Conservation (phyloP, 2,113 vertebrate genomes). For the Catharus bicknelli region DNA sequence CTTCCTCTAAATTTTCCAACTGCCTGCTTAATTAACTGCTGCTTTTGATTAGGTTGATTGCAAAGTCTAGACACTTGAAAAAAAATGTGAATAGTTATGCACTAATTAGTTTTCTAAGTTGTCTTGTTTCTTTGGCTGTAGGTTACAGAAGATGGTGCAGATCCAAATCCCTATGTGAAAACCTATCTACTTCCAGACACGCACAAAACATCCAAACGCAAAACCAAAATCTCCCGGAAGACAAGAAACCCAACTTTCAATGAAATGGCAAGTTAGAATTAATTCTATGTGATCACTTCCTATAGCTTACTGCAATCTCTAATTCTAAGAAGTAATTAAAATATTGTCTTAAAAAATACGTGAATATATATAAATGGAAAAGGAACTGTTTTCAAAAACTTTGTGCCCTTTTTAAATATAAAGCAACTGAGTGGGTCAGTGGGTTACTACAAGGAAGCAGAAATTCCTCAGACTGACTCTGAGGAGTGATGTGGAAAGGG, state of each 20-base stretch:
- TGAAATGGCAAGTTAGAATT: constrained; percentile 87
- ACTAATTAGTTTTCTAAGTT: background rate
- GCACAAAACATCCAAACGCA: constrained; percentile 95
- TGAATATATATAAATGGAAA: background rate
- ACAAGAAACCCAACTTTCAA: constrained; percentile 98
- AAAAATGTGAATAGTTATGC: background rate
- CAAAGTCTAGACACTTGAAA: background rate
- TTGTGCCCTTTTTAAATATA: background rate
- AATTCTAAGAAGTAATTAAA: background rate
- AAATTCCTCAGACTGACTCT: background rate
- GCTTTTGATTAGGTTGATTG: background rate
- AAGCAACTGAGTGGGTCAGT: background rate
- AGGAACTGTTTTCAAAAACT: background rate
- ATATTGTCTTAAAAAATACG: background rate
- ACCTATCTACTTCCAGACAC: constrained; percentile 95
- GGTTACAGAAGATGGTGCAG: constrained; percentile 93
- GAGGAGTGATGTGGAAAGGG: background rate
- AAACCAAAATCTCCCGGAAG: constrained; percentile 95
- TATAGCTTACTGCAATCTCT: background rate
- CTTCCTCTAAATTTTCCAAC: background rate
- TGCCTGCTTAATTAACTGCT: background rate
- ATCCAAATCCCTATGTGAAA: constrained; percentile 98
- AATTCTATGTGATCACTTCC: background rate
- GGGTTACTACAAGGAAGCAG: background rate
- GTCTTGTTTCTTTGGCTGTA: constrained; percentile 54